Evolutionary conservation across 2,113 vertebrate genomes (phyloP), one percentile per base, ranked within the genome.

Genomic region (Sterrhoptilus dennistouni): DNA sequence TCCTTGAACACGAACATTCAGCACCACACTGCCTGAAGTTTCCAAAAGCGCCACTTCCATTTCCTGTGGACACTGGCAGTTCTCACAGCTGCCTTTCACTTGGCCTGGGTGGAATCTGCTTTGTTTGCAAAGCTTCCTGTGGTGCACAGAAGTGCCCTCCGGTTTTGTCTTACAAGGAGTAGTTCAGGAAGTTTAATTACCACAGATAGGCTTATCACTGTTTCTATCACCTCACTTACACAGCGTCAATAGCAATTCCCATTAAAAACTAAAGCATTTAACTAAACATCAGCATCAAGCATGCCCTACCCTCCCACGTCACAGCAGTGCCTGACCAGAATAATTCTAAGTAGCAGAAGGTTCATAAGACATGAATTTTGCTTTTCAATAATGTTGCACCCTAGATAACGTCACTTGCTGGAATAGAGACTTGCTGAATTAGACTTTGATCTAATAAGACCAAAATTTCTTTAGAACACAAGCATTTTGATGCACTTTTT

Each of bases 151-250:
- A 75, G 1, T 9, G 65, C 60, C 54, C 69, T 14, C 29, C 3
- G 57, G 86, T 27, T 94, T 31, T 71, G 72, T 84, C 76, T 81
- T 24, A 78, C 79, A 66, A 78, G 53, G 1, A 70, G 29, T 1
- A 36, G 56, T 29, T 70, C 87, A 97, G 91, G 91, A 97, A 96
- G 91, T 93, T 91, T 65, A 89, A 87, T 47, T 79, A 93, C 83
- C 87, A 87, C 84, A 89, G 87, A 28, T 7, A 76, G 35, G 45
- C 36, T 94, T 89, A 93, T 96, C 93, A 49, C 31, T 14, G 22
- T n/a, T 83, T 35, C 60, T 38, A 45, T 50, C 93, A 83, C 45
- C 35, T 69, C 57, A 4, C 59, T 79, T 27, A 61, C 59, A 70
- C n/a, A 35, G n/a, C 23, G 31, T 45, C 40, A 69, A 16, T 23